Evolutionary conservation across 2,797 vertebrate genomes (phyloP), one percentile per base, ranked within the genome.

Genomic region (Spondyliosoma cantharus): DNA sequence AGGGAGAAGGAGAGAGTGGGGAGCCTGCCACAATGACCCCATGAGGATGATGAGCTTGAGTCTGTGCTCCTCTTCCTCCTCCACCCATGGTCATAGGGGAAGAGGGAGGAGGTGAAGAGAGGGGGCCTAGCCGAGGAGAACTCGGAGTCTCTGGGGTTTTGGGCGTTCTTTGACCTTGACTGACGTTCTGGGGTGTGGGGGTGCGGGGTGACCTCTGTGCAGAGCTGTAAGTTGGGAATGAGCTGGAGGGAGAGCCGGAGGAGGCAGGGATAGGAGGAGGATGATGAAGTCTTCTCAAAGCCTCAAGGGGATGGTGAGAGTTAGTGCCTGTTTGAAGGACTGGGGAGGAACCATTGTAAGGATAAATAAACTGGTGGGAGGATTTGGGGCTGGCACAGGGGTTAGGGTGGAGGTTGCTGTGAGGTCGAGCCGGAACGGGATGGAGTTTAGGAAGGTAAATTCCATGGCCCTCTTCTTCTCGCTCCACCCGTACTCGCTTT

Each of bases 331-430:
- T 71, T 79, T 93, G 91, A 29, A 86, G 82, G 45, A 91, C 87
- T 74, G 91, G 87, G 70, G 95, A 90, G 80, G 94, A 94, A 77
- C 96, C 95, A 81, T 96, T 95, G 89, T 95, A 94, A 49, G 95
- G 93, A 86, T 92, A 94, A 79, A 93, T 89, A 71, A 92, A 90
- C 65, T 93, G 93, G 74, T 94, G 88, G 78, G 92, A 87, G 75
- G 94, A 86, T 84, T 93, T 93, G 56, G 91, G 94, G 86, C 90
- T 94, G 90, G 88, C 89, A 82, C 89, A 90, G 71, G 91, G 89
- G 88, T 93, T 93, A 58, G 93, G 75, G 54, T 88, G 90, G 57
- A 92, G 77, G 79, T 84, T 93, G 86, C 84, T 92, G 82, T 89
- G 91, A 70, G 90, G 65, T 78, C 90, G 93, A 71, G 87, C 65